Base-by-base conservation (phyloP, 2,888 invertebrate genomes). In the Cryptus armator region DNA sequence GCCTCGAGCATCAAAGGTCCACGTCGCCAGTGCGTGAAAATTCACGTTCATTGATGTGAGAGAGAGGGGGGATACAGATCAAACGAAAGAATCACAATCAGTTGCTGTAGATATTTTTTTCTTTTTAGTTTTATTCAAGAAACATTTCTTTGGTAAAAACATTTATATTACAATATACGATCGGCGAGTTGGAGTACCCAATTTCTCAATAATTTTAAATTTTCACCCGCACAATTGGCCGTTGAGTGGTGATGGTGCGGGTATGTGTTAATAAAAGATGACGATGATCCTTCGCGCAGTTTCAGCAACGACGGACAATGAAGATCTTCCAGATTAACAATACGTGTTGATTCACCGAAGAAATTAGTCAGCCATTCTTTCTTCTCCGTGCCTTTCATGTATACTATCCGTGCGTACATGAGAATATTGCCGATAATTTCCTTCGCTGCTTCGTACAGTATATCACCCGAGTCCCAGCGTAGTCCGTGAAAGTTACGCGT, bases 351-450 rank as follows among this genome's bases (percentile, higher is more conserved):
- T 24, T 59, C 59, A 14, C 29, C 59, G 29, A 32, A 3, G 14
- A 59, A 59, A 10, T 24, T 59, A 14, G 59, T 0, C 29, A 59
- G 5, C 59, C 59, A 59, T 9, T 59, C 59, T 59, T 59, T 29
- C 59, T 79, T 79, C 62, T 79, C 70, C 14, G 24, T 12, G 5
- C 67, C 43, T 12, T 67, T 67, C 19, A 67, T 44, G 43, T 46
- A 67, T 19, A 79, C 62, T 0, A 7, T 48, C 12, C 53, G n/a
- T 5, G 79, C 79, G 12, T 43, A 9, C 1, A 32, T 16, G 0
- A 79, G 43, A 43, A 79, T 37, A 14, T 29, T 59, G 29, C 59
- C n/a, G 12, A 70, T 48, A 2, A 70, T 51, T 7, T 44, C 44
- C 10, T 48, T 14, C 19, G 44, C 66, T 12, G 48, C 4, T 19